These are phyloP conservation scores for Zonitis immaculata DNA, from an alignment of 2,888 invertebrate species.

Conservation along the genomic window DNA sequence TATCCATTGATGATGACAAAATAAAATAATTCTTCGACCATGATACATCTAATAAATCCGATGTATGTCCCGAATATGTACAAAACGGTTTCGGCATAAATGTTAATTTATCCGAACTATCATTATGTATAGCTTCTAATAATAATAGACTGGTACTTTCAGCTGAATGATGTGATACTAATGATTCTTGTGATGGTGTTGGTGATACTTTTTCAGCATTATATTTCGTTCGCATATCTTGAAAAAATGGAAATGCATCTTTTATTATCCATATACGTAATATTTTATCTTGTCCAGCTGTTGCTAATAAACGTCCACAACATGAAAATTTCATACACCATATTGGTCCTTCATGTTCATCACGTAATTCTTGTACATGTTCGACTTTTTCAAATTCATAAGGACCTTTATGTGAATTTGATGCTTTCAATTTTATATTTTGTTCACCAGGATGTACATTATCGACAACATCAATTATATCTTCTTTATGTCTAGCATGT, in stretches of 20 bases:
- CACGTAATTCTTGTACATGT: conserved; percentile 71
- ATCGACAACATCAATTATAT: conserved; percentile 78
- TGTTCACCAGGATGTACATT: conserved; percentile 74
- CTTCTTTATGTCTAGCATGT: conserved; percentile 82
- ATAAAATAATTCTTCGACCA: conserved; percentile 99
- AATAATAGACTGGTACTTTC: conserved; percentile 57
- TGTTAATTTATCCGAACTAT: conserved; percentile 58
- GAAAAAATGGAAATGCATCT: conserved; percentile 83
- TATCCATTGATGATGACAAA: conserved; percentile 97
- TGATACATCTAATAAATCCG: conserved; percentile 92
- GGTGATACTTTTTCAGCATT: conserved; percentile 89
- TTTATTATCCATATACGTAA: conserved; percentile 92
- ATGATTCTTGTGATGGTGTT: conserved; percentile 87
- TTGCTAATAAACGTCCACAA: conserved; percentile 91
- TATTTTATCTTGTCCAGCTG: conserved; percentile 94
- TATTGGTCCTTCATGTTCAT: conserved; percentile 80
- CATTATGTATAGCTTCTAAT: conserved; percentile 57
- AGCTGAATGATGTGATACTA: conserved; percentile 71
- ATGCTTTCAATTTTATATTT: conserved; percentile 85
- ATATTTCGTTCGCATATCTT: conserved; percentile 95
- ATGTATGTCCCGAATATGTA: conserved; percentile 90
- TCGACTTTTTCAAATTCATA: conserved; percentile 91
- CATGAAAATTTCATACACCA: conserved; percentile 99
- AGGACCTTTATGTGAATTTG: conserved; percentile 94
- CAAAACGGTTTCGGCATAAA: conserved; percentile 91